Evolutionary conservation across 1,140 invertebrate genomes (phyloP).

Genomic region (Thaumatotibia leucotreta): DNA sequence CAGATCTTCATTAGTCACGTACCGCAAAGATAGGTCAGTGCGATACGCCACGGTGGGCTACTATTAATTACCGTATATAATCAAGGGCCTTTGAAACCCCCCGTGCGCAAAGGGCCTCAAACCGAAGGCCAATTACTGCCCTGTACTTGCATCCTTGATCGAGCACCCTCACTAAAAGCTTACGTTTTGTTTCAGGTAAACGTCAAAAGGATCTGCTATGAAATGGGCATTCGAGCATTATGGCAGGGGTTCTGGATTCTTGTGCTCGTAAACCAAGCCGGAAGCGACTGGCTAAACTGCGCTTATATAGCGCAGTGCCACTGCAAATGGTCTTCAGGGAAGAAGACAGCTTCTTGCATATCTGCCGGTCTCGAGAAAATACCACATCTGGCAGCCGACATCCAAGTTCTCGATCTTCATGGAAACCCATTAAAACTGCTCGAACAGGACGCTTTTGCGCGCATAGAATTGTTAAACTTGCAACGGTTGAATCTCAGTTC

Average conservation of each 20-base stretch:
- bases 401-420: conserved; percentile 90
- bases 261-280: conserved; percentile 46
- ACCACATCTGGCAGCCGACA: conserved; percentile 86
- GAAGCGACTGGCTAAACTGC: conserved; percentile 84
- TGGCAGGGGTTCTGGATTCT: conserved; percentile 47
- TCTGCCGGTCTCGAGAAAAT: conserved; percentile 83
- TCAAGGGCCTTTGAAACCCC: conserved; percentile 14
- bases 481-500: conserved; percentile 88
- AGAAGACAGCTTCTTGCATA: conserved; percentile 89
- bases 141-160: not conserved
- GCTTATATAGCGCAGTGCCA: conserved; percentile 84
- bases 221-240: conserved; percentile 57
- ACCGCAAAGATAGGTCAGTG: conserved; percentile 16
- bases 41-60: conserved; percentile 17
- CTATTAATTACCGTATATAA: conserved; percentile 19
- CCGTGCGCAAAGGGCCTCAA: not conserved
- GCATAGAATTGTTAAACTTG: conserved; percentile 86
- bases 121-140: not conserved
- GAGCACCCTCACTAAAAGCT: not conserved
- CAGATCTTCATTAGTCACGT: conserved; percentile 22
- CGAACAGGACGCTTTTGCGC: conserved; percentile 86
- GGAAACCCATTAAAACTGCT: conserved; percentile 86
- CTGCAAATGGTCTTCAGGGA: conserved; percentile 93
- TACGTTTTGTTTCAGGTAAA: conserved; percentile 55
- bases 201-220: conserved; percentile 44